Conservation (phyloP, 2,888 invertebrate species). For the Endotricha flammealis region DNA sequence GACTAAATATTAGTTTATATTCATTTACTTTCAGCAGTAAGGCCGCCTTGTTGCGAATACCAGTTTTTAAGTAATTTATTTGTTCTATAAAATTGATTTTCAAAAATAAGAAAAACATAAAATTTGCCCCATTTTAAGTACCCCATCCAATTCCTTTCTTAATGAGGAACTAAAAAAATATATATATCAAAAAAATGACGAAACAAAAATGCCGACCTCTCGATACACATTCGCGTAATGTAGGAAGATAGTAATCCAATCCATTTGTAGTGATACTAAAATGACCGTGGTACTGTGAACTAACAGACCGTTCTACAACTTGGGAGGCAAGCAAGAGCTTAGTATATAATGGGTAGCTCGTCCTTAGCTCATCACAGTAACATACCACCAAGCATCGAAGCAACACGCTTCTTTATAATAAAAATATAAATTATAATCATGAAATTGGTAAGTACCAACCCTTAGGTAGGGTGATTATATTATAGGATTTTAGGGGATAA, state of each 20-base stretch:
- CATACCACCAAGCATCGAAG: conserved; percentile 35
- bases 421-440: conserved; percentile 38
- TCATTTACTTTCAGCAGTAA: too few species aligned
- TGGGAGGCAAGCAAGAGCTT: conserved; percentile 28
- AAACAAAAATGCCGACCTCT: conserved; percentile 15
- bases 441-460: conserved; percentile 68
- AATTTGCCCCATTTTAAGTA: too few species aligned
- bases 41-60: too few species aligned
- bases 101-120: too few species aligned
- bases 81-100: too few species aligned
- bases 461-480: background rate
- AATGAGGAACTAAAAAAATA: conserved; percentile 21
- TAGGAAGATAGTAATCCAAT: conserved; percentile 45
- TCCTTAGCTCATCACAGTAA: conserved; percentile 56
- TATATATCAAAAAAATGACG: conserved; percentile 5
- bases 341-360: conserved; percentile 58
- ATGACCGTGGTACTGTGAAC: conserved; percentile 58
- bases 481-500: background rate
- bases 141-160: too few species aligned
- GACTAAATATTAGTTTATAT: too few species aligned
- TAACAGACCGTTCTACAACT: conserved; percentile 36
- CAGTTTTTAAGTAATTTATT: too few species aligned
- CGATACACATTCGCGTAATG: conserved; percentile 37
- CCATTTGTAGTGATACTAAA: conserved; percentile 11
- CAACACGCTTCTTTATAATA: conserved; percentile 38